Percentiles rank a stretch among this genome's conserved stretches.
These are phyloP conservation scores for Aspidapion aeneum DNA, from an alignment of 2,888 invertebrate genomes.

Conservation along the genomic window DNA sequence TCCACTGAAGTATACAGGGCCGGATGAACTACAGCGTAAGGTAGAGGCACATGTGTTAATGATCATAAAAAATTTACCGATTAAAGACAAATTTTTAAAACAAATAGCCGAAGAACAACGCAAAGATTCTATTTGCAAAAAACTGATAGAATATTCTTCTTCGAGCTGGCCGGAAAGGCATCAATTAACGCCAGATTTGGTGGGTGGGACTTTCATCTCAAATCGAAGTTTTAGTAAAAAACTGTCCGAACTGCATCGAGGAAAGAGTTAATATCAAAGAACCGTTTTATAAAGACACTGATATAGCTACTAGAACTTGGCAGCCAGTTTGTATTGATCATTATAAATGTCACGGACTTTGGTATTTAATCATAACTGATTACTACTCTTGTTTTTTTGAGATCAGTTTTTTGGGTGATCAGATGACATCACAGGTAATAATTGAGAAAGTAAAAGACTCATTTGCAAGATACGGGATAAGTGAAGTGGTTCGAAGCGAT, in stretches of 20 bases:
- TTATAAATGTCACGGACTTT: slow-evolving; percentile 3
- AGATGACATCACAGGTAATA: slow-evolving; percentile 13
- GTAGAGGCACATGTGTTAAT: slow-evolving; percentile 12
- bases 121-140: slow-evolving; percentile 13
- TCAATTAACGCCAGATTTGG: slow-evolving; percentile 8
- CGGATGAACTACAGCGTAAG: slow-evolving; percentile 11
- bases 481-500: slow-evolving; percentile 29
- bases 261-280: slow-evolving; percentile 21
- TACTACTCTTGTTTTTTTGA: slow-evolving; percentile 27
- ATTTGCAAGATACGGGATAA: slow-evolving; percentile 30
- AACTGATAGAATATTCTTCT: slow-evolving; percentile 8
- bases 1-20: slow-evolving; percentile 10
- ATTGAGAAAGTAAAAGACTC: slow-evolving; percentile 23
- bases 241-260: slow-evolving; percentile 24
- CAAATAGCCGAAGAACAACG: slow-evolving; percentile 12
- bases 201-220: slow-evolving; percentile 18
- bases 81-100: slow-evolving; percentile 9
- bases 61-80: slow-evolving; percentile 9
- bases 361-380: slow-evolving; percentile 23
- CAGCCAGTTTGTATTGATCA: slow-evolving; percentile 16
- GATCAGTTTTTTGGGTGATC: slow-evolving; percentile 14
- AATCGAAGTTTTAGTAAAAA: slow-evolving; percentile 21
- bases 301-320: slow-evolving; percentile 22
- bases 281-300: slow-evolving; percentile 17
- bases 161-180: slow-evolving; percentile 17